These are phyloP conservation scores for Halocaridina rubra DNA, from an alignment of 2,888 invertebrate species.

Conservation along the genomic window DNA sequence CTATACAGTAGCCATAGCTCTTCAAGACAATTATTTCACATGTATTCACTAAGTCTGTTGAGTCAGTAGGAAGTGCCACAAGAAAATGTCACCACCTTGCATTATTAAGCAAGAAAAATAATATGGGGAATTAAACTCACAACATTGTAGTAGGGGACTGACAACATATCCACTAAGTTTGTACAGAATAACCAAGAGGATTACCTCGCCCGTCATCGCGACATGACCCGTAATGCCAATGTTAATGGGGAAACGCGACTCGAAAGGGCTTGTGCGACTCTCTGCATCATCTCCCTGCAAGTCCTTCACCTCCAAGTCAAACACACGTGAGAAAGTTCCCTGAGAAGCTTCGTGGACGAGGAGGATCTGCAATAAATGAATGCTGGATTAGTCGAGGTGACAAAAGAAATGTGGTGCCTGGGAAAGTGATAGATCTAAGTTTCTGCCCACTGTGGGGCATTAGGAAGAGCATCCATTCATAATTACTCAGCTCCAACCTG, in stretches of 20 bases:
- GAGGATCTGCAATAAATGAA: conserved; percentile 75
- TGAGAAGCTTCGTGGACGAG: conserved; percentile 91
- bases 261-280: conserved; percentile 86
- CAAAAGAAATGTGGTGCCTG: neutral
- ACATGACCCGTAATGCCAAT: conserved; percentile 95
- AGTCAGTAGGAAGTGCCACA: too few species aligned
- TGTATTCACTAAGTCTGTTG: too few species aligned
- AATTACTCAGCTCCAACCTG: neutral
- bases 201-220: conserved; percentile 93
- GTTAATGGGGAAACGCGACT: conserved; percentile 93
- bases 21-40: too few species aligned
- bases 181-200: too few species aligned
- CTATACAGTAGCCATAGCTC: too few species aligned
- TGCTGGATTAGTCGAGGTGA: neutral
- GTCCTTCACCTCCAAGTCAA: conserved; percentile 92
- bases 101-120: too few species aligned
- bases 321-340: conserved; percentile 92
- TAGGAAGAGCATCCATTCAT: neutral
- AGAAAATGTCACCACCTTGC: too few species aligned
- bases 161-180: too few species aligned
- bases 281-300: conserved; percentile 84
- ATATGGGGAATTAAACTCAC: too few species aligned
- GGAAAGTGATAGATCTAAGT: neutral
- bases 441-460: too few species aligned
- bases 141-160: too few species aligned